Conservation (phyloP, 2,113 vertebrate genomes). For the Mesembrinibis cayennensis region DNA sequence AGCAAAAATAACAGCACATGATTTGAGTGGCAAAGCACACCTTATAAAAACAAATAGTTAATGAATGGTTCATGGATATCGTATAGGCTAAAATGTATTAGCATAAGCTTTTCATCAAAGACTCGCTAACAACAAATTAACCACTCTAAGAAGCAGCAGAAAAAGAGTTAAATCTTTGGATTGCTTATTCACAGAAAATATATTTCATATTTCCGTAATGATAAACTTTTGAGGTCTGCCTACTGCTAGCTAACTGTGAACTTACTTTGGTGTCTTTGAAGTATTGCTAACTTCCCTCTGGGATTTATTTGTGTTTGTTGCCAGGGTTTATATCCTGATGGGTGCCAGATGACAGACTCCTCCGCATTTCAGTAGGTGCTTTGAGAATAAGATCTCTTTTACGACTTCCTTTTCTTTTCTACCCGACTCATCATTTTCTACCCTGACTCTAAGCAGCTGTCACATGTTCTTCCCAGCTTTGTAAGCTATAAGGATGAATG, state of each 20-base stretch:
- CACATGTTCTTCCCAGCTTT: constrained; percentile 11
- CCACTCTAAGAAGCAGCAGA: neutral
- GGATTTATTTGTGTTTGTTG: constrained; percentile 43
- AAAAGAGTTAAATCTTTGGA: neutral
- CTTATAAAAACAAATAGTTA: neutral
- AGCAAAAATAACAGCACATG: neutral
- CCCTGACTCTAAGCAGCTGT: constrained; percentile 44
- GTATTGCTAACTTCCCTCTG: constrained; percentile 5
- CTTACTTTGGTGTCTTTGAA: constrained; percentile 47
- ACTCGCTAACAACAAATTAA: neutral
- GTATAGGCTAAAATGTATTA: neutral
- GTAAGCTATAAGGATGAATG: neutral
- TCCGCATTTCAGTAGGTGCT: neutral
- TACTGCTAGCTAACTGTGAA: neutral
- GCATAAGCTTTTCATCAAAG: neutral
- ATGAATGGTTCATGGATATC: neutral
- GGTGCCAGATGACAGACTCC: constrained; percentile 55
- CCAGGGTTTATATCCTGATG: constrained; percentile 22
- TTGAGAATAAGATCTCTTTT: constrained; percentile 41
- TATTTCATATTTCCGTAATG: neutral
- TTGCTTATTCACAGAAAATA: neutral
- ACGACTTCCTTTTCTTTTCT: constrained; percentile 44
- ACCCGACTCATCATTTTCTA: neutral
- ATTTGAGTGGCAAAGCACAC: neutral
- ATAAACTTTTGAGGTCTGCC: neutral